A percentile compares a stretch with the other conserved stretches of the same genome.
Evolutionary conservation across 2,888 invertebrate species (phyloP).

Genomic region (Sarcophaga subvicina): DNA sequence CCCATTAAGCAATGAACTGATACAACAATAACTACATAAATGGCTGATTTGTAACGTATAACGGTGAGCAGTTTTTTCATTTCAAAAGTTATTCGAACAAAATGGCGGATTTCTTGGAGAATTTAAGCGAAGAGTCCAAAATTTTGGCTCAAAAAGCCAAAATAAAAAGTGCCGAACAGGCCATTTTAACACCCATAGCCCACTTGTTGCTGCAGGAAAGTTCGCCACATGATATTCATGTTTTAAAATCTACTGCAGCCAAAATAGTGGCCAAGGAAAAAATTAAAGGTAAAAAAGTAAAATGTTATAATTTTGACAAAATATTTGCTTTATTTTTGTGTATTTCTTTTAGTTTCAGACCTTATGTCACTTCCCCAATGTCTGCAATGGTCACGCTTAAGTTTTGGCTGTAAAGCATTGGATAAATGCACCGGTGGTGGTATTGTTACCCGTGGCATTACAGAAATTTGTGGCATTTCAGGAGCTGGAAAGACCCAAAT

Average conservation of each 20-base stretch:
- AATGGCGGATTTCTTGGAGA: constrained; percentile 76
- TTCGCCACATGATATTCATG: constrained; percentile 77
- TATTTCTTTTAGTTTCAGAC: constrained; percentile 61
- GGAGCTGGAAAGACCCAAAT: constrained; percentile 90
- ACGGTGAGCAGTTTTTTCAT: background rate
- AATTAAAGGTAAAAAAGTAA: constrained; percentile 42
- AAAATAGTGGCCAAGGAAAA: constrained; percentile 76
- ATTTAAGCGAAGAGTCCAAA: constrained; percentile 74
- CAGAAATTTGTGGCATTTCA: constrained; percentile 88
- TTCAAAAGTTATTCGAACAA: background rate
- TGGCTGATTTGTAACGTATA: background rate
- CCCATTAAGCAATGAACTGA: background rate
- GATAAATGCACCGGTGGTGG: constrained; percentile 86
- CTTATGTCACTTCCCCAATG: constrained; percentile 72
- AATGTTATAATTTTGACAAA: background rate
- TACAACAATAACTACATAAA: background rate
- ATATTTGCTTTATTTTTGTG: background rate
- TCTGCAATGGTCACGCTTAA: constrained; percentile 77
- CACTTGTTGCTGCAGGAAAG: constrained; percentile 74
- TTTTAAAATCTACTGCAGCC: constrained; percentile 79
- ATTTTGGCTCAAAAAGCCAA: constrained; percentile 76
- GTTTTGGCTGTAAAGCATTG: constrained; percentile 84
- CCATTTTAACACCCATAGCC: constrained; percentile 74
- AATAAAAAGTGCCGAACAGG: constrained; percentile 75
- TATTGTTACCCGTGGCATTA: constrained; percentile 86